phyloP scores from a whole-genome alignment of 2,113 vertebrate genomes.

The Lontra canadensis region DNA sequence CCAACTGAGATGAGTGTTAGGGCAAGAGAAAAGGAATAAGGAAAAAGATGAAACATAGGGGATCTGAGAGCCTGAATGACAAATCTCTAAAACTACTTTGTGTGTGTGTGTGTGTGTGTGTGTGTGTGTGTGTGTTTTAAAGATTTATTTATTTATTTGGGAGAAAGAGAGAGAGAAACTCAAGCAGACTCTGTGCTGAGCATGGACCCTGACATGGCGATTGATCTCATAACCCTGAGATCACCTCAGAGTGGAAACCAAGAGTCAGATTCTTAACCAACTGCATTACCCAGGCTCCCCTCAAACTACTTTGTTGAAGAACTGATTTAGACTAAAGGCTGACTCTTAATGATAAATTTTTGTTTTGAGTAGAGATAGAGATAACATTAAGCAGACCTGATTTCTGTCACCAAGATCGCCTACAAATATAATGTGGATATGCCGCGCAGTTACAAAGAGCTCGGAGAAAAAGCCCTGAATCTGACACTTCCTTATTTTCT shows the following conservation, averaged over 20 bases:
- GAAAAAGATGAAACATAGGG: not conserved
- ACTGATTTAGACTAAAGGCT: not conserved
- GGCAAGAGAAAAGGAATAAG: not conserved
- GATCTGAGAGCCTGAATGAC: not conserved
- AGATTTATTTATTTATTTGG: no score
- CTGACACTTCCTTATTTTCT: not conserved
- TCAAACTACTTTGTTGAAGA: not conserved
- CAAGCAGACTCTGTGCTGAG: not conserved
- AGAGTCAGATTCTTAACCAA: not conserved
- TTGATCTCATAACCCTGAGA: not conserved
- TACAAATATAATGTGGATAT: not conserved
- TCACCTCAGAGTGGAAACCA: not conserved
- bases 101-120: no score
- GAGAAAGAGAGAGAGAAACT: not conserved
- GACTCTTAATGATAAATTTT: not conserved
- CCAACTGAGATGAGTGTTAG: not conserved
- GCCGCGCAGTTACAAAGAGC: not conserved
- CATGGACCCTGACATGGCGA: not conserved
- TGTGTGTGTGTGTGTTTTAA: no score
- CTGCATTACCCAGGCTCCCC: not conserved
- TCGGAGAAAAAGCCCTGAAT: not conserved
- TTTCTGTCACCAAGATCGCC: not conserved
- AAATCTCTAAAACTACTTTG: not conserved
- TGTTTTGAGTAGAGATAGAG: constrained; percentile 13
- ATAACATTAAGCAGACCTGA: not conserved